Evolutionary conservation across 2,888 invertebrate genomes (phyloP).

Genomic region (Lepidocyrtinus sp.): DNA sequence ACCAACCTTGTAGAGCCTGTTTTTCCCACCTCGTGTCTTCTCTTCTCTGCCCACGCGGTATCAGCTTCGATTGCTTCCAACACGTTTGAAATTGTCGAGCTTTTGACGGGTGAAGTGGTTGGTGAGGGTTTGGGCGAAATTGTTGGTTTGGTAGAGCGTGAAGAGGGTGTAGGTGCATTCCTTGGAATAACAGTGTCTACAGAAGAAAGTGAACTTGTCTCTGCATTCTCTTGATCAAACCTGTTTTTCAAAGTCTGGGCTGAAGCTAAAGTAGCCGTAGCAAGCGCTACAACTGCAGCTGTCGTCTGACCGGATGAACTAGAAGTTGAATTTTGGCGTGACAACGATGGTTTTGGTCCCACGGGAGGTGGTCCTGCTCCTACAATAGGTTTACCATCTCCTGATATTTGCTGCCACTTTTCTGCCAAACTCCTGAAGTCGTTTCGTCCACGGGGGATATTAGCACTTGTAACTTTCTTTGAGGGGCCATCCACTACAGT

Average conservation of each 20-base stretch:
- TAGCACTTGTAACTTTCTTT: constrained; percentile 55
- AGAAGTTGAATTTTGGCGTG: constrained; percentile 53
- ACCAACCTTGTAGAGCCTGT: constrained; percentile 25
- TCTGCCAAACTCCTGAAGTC: constrained; percentile 72
- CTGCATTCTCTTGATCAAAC: constrained; percentile 14
- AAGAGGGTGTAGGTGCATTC: constrained; percentile 11
- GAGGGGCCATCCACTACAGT: constrained; percentile 42
- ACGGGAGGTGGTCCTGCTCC: constrained; percentile 53
- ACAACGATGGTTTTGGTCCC: constrained; percentile 55
- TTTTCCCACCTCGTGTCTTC: constrained; percentile 35
- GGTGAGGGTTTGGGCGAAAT: constrained; percentile 49
- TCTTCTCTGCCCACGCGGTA: constrained; percentile 57
- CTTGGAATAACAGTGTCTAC: constrained; percentile 19
- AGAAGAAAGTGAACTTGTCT: constrained; percentile 20
- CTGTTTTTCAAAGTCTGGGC: constrained; percentile 23
- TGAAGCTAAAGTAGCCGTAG: constrained; percentile 19
- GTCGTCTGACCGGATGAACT: constrained; percentile 26
- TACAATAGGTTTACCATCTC: constrained; percentile 64
- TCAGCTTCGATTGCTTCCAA: constrained; percentile 55
- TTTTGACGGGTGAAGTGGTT: constrained; percentile 37
- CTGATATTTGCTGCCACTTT: constrained; percentile 72
- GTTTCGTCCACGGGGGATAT: constrained; percentile 67
- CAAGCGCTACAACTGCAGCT: constrained; percentile 14
- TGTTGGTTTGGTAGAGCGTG: constrained; percentile 21
- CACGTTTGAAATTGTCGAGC: constrained; percentile 34